Evolutionary conservation across 2,113 vertebrate species (phyloP).

Genomic region (Sturnira hondurensis): DNA sequence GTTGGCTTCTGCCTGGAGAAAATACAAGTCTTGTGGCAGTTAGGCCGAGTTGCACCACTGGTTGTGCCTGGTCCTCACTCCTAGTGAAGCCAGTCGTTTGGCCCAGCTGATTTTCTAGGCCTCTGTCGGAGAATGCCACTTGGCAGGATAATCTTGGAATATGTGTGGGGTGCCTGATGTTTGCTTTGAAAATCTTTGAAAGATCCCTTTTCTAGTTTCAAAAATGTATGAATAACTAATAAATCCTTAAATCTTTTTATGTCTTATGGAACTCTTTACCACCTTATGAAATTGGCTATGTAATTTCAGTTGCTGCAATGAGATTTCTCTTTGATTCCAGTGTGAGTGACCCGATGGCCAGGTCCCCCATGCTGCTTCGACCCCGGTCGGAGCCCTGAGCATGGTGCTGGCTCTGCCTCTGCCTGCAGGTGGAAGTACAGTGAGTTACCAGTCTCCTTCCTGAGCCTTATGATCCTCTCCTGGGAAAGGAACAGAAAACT

Average conservation of each 20-base stretch:
- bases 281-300: not conserved
- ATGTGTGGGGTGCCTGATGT: not conserved
- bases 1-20: not conserved
- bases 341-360: not conserved
- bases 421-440: not conserved
- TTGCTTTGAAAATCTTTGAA: constrained; percentile 28
- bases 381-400: not conserved
- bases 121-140: not conserved
- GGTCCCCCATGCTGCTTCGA: not conserved
- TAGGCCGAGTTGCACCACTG: not conserved
- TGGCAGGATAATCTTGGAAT: not conserved
- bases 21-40: not conserved
- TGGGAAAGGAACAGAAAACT: not conserved
- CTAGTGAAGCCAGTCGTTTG: not conserved
- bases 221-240: not conserved
- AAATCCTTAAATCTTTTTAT: not conserved
- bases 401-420: not conserved
- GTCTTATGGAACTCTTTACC: not conserved
- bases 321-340: constrained; percentile 1
- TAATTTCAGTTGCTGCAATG: not conserved
- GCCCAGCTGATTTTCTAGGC: not conserved
- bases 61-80: not conserved
- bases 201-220: constrained; percentile 31
- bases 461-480: not conserved
- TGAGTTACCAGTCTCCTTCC: not conserved